phyloP scores from a whole-genome alignment of 2,888 invertebrate species.

The Teinopalpus imperialis region DNA sequence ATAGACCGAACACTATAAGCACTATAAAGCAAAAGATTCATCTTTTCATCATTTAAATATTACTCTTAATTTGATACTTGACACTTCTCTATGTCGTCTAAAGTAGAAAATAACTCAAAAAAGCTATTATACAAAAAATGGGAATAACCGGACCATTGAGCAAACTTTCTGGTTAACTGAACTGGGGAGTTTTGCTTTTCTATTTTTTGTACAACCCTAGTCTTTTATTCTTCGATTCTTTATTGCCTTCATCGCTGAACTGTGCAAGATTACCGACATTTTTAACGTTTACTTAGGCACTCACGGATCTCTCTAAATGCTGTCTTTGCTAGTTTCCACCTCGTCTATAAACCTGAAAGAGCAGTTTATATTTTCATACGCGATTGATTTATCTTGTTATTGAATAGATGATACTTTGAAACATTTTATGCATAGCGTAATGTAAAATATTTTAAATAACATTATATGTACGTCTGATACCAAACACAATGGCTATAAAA shows the following conservation, averaged over 20 bases:
- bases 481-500: no score
- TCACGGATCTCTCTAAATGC: constrained; percentile 7
- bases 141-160: constrained; percentile 18
- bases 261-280: constrained; percentile 14
- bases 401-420: constrained; percentile 1
- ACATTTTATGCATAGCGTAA: constrained; percentile 14
- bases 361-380: background rate
- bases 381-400: constrained; percentile 2
- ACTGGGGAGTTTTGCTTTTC: constrained; percentile 11
- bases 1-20: no score
- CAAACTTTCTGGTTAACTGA: constrained; percentile 24
- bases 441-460: no score
- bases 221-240: constrained; percentile 19
- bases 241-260: constrained; percentile 20
- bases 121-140: constrained; percentile 7
- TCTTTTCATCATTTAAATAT: no score
- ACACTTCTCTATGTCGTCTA: background rate
- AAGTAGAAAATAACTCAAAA: background rate
- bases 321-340: constrained; percentile 7
- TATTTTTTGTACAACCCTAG: constrained; percentile 20
- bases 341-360: background rate
- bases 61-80: no score
- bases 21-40: no score
- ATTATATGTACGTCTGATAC: no score
- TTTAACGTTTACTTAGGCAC: constrained; percentile 22